Base-by-base conservation (phyloP, 1,140 invertebrate species). In the Semibalanus balanoides region DNA sequence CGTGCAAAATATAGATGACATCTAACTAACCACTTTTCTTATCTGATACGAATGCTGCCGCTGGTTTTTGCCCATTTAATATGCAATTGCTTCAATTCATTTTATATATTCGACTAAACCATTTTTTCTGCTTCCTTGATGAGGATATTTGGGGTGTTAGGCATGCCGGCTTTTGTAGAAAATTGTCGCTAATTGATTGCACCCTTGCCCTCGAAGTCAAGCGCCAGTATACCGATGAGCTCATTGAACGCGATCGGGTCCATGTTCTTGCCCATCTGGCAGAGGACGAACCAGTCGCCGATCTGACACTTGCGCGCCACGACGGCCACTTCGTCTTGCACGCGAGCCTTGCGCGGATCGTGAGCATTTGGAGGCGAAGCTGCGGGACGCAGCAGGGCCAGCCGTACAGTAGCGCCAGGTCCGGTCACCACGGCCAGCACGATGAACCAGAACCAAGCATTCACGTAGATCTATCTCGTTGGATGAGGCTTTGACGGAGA, bases 21-120 rank as follows among this genome's bases (percentile, higher is more conserved):
- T n/a, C n/a, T n/a, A n/a, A n/a, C n/a, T n/a, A n/a, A n/a, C n/a
- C n/a, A n/a, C n/a, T n/a, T n/a, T n/a, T n/a, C n/a, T n/a, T n/a
- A n/a, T n/a, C n/a, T n/a, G n/a, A n/a, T n/a, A n/a, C n/a, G n/a
- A n/a, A n/a, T n/a, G n/a, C n/a, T n/a, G n/a, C n/a, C n/a, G n/a
- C n/a, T n/a, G n/a, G n/a, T n/a, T n/a, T n/a, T n/a, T n/a, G n/a
- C n/a, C n/a, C n/a, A n/a, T 11, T 31, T n/a, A 74, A 31, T 74
- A 31, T 43, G 35, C 97, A 1, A 97, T 99, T 0, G 89, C 87
- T 35, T 90, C 90, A 79, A 89, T n/a, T n/a, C n/a, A n/a, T n/a
- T n/a, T n/a, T n/a, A n/a, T n/a, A n/a, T n/a, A n/a, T n/a, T n/a
- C n/a, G n/a, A n/a, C n/a, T n/a, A n/a, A n/a, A n/a, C n/a, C n/a